phyloP scores from a whole-genome alignment of 2,888 invertebrate species.

The Leptothorax acervorum region DNA sequence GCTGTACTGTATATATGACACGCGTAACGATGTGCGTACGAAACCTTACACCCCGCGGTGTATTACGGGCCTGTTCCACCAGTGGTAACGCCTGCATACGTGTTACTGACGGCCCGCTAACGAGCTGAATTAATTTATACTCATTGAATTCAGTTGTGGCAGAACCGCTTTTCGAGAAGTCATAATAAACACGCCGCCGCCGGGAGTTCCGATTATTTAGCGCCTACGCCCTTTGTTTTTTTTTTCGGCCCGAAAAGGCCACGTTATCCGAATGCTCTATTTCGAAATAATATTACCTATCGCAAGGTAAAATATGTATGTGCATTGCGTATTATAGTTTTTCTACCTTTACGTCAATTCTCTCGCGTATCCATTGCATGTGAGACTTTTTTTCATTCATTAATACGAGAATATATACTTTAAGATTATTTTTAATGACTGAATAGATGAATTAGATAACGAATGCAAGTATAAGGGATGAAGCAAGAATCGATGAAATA shows the following conservation, averaged over 20 bases:
- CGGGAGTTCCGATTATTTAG: constrained; percentile 75
- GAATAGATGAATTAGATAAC: background rate
- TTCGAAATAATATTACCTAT: constrained; percentile 6
- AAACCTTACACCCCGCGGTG: constrained; percentile 29
- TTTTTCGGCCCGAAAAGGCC: constrained; percentile 1
- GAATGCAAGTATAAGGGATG: background rate
- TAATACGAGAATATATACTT: background rate
- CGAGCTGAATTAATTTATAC: constrained; percentile 81
- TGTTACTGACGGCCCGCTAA: constrained; percentile 69
- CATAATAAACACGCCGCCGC: constrained; percentile 74
- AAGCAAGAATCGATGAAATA: constrained; percentile 4
- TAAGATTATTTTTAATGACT: background rate
- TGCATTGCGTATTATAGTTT: background rate
- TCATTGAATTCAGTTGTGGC: constrained; percentile 75
- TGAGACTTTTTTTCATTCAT: background rate
- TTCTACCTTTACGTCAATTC: background rate
- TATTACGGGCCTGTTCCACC: constrained; percentile 37
- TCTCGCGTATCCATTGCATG: background rate
- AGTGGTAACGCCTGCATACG: constrained; percentile 52
- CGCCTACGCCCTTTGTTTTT: constrained; percentile 44
- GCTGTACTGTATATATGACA: constrained; percentile 32
- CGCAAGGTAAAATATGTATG: background rate
- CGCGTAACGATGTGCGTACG: constrained; percentile 41
- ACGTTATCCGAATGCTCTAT: background rate
- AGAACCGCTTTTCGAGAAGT: constrained; percentile 77